Percentiles rank a stretch among this genome's conserved stretches.
These are phyloP conservation scores for Xiphias gladius DNA, from an alignment of 2,113 vertebrate genomes.

Conservation along the genomic window DNA sequence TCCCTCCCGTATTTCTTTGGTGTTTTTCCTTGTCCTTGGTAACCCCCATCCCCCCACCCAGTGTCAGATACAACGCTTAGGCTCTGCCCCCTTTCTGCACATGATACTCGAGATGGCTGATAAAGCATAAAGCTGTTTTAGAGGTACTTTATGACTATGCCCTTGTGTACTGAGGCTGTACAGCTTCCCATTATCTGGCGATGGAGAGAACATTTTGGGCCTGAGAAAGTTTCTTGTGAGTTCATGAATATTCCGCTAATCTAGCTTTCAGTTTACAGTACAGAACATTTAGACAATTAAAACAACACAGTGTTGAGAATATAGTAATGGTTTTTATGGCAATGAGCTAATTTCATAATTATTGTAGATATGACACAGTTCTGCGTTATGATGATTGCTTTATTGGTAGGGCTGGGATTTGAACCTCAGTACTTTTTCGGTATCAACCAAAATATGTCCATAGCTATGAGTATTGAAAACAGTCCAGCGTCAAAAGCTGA, in stretches of 20 bases:
- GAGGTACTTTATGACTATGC: slow-evolving; percentile 79
- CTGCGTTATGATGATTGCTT: slow-evolving; percentile 26
- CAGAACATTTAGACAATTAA: slow-evolving; percentile 34
- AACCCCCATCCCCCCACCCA: slow-evolving; percentile 55
- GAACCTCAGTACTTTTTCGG: neutral
- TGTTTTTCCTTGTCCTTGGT: slow-evolving; percentile 78
- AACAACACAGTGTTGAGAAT: slow-evolving; percentile 23
- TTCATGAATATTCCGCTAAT: slow-evolving; percentile 64
- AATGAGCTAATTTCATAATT: slow-evolving; percentile 38
- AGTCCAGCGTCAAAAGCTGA: neutral
- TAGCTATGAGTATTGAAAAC: neutral
- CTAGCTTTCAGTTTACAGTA: slow-evolving; percentile 27
- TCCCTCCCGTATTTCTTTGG: slow-evolving; percentile 78
- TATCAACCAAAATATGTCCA: neutral
- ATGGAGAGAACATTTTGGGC: slow-evolving; percentile 78
- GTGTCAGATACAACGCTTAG: slow-evolving; percentile 71
- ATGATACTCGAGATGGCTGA: slow-evolving; percentile 81
- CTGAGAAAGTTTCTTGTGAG: slow-evolving; percentile 72
- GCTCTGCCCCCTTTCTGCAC: slow-evolving; percentile 74
- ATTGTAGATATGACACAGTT: slow-evolving; percentile 31
- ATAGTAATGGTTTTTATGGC: slow-evolving; percentile 13
- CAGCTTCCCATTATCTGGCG: slow-evolving; percentile 74
- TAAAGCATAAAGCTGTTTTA: slow-evolving; percentile 83
- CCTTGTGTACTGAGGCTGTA: slow-evolving; percentile 78
- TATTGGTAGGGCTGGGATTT: neutral